A percentile compares a stretch with the other conserved stretches of the same genome.
Conservation (phyloP, 2,888 invertebrate species). For the Macaria liturata region DNA sequence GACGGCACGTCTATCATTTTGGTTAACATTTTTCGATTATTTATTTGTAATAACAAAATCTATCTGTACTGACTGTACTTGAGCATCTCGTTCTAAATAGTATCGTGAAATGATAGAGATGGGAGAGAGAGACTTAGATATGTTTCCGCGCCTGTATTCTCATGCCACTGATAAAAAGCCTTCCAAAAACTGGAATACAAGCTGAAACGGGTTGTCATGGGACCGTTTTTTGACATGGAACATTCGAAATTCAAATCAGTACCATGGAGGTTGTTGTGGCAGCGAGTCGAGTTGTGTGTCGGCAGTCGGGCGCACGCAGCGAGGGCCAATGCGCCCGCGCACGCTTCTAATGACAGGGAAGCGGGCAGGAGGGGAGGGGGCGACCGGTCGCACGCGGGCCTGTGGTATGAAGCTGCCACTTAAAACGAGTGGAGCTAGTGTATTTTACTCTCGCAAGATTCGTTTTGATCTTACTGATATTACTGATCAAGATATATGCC, state of each 20-base stretch:
- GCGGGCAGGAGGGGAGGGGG: slow-evolving; percentile 48
- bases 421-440: not conserved
- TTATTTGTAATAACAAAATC: too few species aligned
- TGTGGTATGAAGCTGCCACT: slow-evolving; percentile 57
- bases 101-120: too few species aligned
- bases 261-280: slow-evolving; percentile 55
- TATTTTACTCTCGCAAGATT: not conserved
- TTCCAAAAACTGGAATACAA: not conserved
- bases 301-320: slow-evolving; percentile 55
- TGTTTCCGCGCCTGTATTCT: not conserved
- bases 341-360: slow-evolving; percentile 76
- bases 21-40: too few species aligned
- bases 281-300: slow-evolving; percentile 49
- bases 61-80: too few species aligned
- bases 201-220: slow-evolving; percentile 7
- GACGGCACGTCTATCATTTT: too few species aligned
- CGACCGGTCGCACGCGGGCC: slow-evolving; percentile 68
- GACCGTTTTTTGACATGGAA: slow-evolving; percentile 17
- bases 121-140: not conserved
- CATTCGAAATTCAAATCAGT: slow-evolving; percentile 54
- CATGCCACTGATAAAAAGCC: too few species aligned
- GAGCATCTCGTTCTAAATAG: too few species aligned
- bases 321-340: slow-evolving; percentile 78
- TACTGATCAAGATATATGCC: too few species aligned
- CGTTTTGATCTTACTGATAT: too few species aligned